These are phyloP conservation scores for Pegoplata infirma DNA, from an alignment of 2,888 invertebrate species.

Conservation along the genomic window DNA sequence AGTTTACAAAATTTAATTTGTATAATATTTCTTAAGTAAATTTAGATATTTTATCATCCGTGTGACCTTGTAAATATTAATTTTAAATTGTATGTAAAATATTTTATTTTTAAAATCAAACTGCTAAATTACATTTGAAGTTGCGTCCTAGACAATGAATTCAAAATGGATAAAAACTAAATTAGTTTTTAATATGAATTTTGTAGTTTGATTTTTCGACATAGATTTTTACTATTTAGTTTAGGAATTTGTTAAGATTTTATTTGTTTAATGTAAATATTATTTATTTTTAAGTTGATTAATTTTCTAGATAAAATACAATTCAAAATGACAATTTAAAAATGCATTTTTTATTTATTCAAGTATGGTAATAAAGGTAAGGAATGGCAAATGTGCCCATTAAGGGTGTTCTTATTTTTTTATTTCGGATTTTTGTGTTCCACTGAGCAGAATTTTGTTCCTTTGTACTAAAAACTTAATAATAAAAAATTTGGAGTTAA, in stretches of 20 bases:
- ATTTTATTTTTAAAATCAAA: slow-evolving; percentile 29
- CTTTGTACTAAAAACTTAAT: too few species aligned
- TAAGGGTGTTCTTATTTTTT: too few species aligned
- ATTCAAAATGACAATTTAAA: slow-evolving; percentile 23
- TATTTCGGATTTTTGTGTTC: too few species aligned
- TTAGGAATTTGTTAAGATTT: slow-evolving; percentile 50
- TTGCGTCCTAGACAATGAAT: slow-evolving; percentile 7
- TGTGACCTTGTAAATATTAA: slow-evolving; percentile 59
- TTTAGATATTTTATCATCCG: slow-evolving; percentile 17
- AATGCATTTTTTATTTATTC: too few species aligned
- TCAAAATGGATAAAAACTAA: not conserved
- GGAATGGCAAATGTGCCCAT: too few species aligned
- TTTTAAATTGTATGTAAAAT: slow-evolving; percentile 40
- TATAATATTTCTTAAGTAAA: slow-evolving; percentile 28
- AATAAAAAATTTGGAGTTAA: too few species aligned
- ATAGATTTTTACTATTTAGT: slow-evolving; percentile 33
- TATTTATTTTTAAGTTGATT: slow-evolving; percentile 52
- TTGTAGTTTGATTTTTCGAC: slow-evolving; percentile 12
- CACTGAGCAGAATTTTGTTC: too few species aligned
- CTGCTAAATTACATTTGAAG: slow-evolving; percentile 30
- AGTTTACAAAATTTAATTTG: slow-evolving; percentile 2
- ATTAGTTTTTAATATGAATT: not conserved
- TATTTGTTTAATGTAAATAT: slow-evolving; percentile 54
- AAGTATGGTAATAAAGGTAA: too few species aligned
- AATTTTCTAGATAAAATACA: slow-evolving; percentile 8